These are phyloP conservation scores for Pachypeltis micranthus DNA, from an alignment of 1,140 invertebrate species.

Conservation along the genomic window DNA sequence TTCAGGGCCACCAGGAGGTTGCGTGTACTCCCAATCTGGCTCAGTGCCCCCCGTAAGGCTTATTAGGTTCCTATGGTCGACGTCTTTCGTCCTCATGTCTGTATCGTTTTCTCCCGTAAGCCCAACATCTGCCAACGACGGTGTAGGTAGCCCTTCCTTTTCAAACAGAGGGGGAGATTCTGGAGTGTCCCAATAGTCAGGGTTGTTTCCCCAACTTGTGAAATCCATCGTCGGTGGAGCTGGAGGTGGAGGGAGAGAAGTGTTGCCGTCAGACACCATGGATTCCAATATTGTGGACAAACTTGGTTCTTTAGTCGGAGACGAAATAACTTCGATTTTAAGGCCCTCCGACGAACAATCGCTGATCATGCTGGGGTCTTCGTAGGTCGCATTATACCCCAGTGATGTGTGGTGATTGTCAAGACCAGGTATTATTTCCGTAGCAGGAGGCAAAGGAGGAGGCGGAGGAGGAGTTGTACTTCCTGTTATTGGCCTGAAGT, in stretches of 20 bases:
- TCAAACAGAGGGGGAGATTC: conserved; percentile 54
- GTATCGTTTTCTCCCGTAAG: conserved; percentile 10
- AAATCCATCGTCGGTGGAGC: conserved; percentile 31
- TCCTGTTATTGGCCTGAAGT: background rate
- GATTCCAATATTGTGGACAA: background rate
- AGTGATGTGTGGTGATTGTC: too few species aligned
- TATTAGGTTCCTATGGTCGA: conserved; percentile 74
- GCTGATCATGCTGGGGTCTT: background rate
- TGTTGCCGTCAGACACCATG: background rate
- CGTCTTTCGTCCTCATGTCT: conserved; percentile 39
- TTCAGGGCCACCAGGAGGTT: conserved; percentile 27
- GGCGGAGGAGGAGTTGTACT: background rate
- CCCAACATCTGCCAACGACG: conserved; percentile 45
- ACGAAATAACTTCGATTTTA: conserved; percentile 13
- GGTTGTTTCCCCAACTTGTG: conserved; percentile 34
- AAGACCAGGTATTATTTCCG: too few species aligned
- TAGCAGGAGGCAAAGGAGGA: conserved; percentile 17
- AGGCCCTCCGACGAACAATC: conserved; percentile 6
- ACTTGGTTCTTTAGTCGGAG: background rate
- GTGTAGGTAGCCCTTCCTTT: conserved; percentile 38
- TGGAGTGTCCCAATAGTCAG: conserved; percentile 32
- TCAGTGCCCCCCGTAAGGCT: conserved; percentile 48
- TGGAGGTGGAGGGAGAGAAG: conserved; percentile 32
- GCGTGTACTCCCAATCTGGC: background rate
- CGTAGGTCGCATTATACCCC: background rate